Evolutionary conservation across 2,113 vertebrate species (phyloP).

Genomic region (Melanerpes aurifrons): DNA sequence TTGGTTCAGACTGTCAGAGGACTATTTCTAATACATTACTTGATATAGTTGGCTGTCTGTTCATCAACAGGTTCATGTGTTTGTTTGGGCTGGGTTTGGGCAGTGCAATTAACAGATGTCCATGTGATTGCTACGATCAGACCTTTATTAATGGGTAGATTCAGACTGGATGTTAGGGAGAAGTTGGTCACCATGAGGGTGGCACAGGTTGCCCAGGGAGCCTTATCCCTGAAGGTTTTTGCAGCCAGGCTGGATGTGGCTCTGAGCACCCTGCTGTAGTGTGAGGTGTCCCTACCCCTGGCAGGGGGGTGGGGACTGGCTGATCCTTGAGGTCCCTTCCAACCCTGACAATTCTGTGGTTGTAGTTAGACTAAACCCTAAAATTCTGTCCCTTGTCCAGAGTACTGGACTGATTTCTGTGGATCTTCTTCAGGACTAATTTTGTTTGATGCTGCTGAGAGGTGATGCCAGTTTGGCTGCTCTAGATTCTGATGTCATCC

Average conservation of each 20-base stretch:
- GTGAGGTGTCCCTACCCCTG: no score
- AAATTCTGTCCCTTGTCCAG: neutral
- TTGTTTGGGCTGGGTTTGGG: neutral
- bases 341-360: no score
- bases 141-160: neutral
- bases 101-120: neutral
- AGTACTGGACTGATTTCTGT: neutral
- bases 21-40: neutral
- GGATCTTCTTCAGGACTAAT: neutral
- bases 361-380: neutral
- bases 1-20: neutral
- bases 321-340: no score
- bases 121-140: neutral
- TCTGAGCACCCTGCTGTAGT: no score
- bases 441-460: neutral
- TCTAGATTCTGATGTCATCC: fast-evolving
- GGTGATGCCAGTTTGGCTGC: neutral
- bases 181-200: no score
- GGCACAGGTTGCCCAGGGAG: no score
- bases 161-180: no score
- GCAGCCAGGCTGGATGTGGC: no score
- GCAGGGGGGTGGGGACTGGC: no score
- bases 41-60: neutral
- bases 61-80: neutral
- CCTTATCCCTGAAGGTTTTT: no score